Evolutionary conservation across 1,140 invertebrate genomes (phyloP).

Genomic region (Drosophila insularis): DNA sequence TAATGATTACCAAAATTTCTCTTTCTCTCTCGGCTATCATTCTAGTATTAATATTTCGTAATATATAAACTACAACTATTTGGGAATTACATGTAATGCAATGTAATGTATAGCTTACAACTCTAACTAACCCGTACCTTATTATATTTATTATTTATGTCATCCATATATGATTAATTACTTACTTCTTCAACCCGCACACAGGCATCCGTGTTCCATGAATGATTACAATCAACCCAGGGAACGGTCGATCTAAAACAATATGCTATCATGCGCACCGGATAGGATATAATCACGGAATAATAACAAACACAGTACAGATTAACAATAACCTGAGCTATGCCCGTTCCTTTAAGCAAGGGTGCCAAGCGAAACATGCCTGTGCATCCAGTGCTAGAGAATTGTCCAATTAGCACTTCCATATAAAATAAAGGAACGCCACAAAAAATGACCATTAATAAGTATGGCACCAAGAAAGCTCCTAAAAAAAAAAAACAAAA

Average conservation of each 20-base stretch:
- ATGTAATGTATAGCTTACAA: too few species aligned
- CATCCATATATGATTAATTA: too few species aligned
- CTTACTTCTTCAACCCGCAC: conserved; percentile 54
- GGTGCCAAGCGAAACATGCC: conserved; percentile 89
- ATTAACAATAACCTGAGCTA: conserved; percentile 92
- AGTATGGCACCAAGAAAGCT: conserved; percentile 90
- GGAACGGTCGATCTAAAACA: conserved; percentile 89
- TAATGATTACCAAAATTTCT: too few species aligned
- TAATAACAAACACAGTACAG: conserved; percentile 96
- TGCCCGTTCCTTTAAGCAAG: conserved; percentile 95
- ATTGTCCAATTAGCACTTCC: conserved; percentile 94
- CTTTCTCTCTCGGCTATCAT: too few species aligned
- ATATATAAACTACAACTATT: too few species aligned
- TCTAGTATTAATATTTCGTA: too few species aligned
- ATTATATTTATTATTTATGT: too few species aligned
- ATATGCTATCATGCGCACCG: conserved; percentile 92
- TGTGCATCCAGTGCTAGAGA: conserved; percentile 91
- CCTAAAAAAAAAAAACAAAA: conserved; percentile 82
- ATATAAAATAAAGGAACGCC: conserved; percentile 95
- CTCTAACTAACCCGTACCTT: too few species aligned
- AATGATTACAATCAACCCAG: conserved; percentile 93
- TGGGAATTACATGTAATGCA: too few species aligned
- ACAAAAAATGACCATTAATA: conserved; percentile 89
- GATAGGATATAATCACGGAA: conserved; percentile 96
- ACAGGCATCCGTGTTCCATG: conserved; percentile 93